These are phyloP conservation scores for Anneissia japonica DNA, from an alignment of 35 echinoderm and acorn worm species.

Conservation along the genomic window DNA sequence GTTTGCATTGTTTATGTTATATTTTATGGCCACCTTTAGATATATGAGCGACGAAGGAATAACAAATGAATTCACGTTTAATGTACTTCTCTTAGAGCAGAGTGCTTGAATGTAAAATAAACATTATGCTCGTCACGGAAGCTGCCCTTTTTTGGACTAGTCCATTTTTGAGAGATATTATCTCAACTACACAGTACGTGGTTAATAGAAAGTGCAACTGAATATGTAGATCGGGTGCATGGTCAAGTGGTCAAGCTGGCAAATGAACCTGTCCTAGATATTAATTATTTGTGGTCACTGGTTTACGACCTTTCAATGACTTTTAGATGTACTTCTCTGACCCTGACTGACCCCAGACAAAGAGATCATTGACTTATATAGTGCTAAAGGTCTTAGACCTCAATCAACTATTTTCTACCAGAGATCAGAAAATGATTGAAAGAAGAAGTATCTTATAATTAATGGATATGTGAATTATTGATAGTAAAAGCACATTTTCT, in stretches of 20 bases:
- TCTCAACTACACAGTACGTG: background rate
- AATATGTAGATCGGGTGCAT: background rate
- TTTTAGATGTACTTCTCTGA: background rate
- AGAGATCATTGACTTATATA: background rate
- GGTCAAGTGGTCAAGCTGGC: background rate
- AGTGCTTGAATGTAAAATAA: no score
- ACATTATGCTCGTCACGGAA: background rate
- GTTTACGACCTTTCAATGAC: background rate
- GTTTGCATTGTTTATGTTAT: no score
- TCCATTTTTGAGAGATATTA: background rate
- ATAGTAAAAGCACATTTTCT: no score
- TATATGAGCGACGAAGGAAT: background rate
- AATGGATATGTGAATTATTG: no score
- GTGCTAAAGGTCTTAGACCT: background rate
- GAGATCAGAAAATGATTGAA: no score
- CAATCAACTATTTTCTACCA: background rate
- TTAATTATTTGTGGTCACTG: background rate
- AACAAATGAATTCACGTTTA: no score
- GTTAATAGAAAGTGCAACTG: background rate
- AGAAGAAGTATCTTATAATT: no score
- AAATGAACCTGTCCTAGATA: background rate
- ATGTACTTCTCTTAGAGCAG: no score
- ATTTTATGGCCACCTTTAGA: background rate
- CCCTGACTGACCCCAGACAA: background rate
- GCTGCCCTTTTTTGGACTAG: background rate